Percentiles rank a stretch among this genome's conserved stretches.
Evolutionary conservation across 1,140 invertebrate genomes (phyloP).

Genomic region (Heliconius nattereri): DNA sequence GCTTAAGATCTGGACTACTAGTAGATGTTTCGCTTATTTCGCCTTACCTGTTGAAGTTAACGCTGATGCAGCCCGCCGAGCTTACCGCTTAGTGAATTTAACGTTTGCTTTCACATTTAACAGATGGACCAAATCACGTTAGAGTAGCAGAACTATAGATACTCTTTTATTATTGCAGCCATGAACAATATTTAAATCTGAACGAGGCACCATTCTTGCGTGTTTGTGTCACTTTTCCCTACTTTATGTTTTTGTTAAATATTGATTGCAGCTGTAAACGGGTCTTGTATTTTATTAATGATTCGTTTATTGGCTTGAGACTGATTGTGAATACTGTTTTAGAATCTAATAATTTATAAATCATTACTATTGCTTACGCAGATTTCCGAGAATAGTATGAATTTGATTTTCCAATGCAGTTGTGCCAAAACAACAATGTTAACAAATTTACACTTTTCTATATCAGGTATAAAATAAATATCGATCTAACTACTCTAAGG

Average conservation of each 20-base stretch:
- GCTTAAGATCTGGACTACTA: slow-evolving; percentile 31
- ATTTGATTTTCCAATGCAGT: slow-evolving; percentile 11
- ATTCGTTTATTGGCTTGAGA: slow-evolving; percentile 64
- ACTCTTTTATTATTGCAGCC: slow-evolving; percentile 30
- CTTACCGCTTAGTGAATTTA: slow-evolving; percentile 25
- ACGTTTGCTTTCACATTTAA: slow-evolving; percentile 57
- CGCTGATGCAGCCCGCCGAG: slow-evolving; percentile 21
- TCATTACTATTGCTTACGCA: slow-evolving; percentile 1
- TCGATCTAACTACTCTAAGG: not conserved
- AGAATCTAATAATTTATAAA: slow-evolving; percentile 24
- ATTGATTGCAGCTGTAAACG: slow-evolving; percentile 45
- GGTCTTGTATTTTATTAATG: slow-evolving; percentile 48
- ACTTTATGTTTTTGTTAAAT: slow-evolving; percentile 35
- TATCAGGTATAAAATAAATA: not conserved
- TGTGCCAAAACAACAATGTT: slow-evolving; percentile 36
- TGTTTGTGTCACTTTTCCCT: slow-evolving; percentile 30
- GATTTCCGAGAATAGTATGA: not conserved
- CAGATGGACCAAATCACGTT: slow-evolving; percentile 71
- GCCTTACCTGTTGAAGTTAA: slow-evolving; percentile 24
- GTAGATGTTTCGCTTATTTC: slow-evolving; percentile 27
- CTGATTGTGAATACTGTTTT: slow-evolving; percentile 58
- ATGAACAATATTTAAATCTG: slow-evolving; percentile 7
- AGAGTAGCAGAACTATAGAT: slow-evolving; percentile 59
- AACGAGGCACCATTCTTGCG: slow-evolving; percentile 29
- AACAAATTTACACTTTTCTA: slow-evolving; percentile 11